Conservation (phyloP, 2,113 vertebrate species). For the Oreocharis arfaki region DNA sequence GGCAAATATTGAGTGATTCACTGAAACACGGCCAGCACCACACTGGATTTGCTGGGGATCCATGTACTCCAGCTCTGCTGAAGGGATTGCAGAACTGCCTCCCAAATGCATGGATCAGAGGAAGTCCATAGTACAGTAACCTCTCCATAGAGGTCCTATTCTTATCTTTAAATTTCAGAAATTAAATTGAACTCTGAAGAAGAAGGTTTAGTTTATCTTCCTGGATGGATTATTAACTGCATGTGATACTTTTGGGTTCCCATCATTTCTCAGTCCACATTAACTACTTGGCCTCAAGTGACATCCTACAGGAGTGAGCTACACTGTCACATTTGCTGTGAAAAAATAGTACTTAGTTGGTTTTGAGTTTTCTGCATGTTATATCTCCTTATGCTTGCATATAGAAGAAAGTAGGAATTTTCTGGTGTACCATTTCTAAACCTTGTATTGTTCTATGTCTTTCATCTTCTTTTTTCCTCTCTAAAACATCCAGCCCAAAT, state of each 20-base stretch:
- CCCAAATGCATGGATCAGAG: not conserved
- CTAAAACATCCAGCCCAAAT: not conserved
- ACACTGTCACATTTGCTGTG: not conserved
- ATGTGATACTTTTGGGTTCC: not conserved
- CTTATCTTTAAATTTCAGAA: not conserved
- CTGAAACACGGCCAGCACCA: not conserved
- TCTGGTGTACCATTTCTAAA: not conserved
- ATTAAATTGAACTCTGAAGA: not conserved
- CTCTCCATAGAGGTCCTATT: not conserved
- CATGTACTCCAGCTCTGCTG: not conserved
- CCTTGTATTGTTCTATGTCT: not conserved
- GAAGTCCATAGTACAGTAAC: not conserved
- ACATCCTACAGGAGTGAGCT: not conserved
- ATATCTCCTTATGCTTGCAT: not conserved
- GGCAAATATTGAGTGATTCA: not conserved
- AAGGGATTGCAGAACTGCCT: not conserved
- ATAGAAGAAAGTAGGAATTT: not conserved
- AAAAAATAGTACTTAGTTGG: not conserved
- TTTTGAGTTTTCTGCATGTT: not conserved
- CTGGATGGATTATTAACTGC: not conserved
- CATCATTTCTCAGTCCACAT: not conserved
- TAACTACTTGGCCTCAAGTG: not conserved
- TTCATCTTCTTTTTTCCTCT: not conserved
- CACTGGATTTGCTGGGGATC: not conserved
- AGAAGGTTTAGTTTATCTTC: not conserved